Evolutionary conservation across 2,113 vertebrate species (phyloP).

Genomic region (Pogona vitticeps): DNA sequence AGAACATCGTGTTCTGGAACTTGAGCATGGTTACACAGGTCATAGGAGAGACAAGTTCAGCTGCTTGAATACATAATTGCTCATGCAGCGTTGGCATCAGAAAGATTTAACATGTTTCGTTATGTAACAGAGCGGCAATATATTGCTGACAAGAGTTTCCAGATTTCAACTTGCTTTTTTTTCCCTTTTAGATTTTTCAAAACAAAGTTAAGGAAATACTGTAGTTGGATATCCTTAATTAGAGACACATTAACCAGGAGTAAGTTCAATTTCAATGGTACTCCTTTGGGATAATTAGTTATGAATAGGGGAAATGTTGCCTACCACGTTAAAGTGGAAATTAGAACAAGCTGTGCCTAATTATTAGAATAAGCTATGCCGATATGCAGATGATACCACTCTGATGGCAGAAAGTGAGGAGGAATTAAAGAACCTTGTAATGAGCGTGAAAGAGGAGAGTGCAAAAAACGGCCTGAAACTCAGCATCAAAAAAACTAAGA

Average conservation of each 20-base stretch:
- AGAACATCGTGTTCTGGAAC: background rate
- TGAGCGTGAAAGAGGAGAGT: too few relatives aligned
- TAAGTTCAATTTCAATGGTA: background rate
- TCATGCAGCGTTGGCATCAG: background rate
- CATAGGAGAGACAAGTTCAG: background rate
- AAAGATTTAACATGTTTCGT: background rate
- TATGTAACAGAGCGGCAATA: background rate
- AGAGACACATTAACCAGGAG: background rate
- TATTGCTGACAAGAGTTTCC: background rate
- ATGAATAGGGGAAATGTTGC: background rate
- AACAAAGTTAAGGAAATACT: background rate
- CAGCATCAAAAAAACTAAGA: too few relatives aligned
- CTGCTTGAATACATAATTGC: background rate
- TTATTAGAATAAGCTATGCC: too few relatives aligned
- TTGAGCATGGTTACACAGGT: background rate
- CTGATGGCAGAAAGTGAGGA: too few relatives aligned
- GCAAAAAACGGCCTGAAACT: too few relatives aligned
- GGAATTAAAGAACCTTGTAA: too few relatives aligned
- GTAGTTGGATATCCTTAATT: background rate
- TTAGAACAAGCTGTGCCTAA: background rate
- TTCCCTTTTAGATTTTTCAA: background rate
- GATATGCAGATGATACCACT: too few relatives aligned
- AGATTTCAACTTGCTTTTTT: background rate
- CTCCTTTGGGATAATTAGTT: background rate
- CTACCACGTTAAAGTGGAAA: background rate